Base-by-base conservation (phyloP, 2,113 vertebrate species). In the Sitta europaea region DNA sequence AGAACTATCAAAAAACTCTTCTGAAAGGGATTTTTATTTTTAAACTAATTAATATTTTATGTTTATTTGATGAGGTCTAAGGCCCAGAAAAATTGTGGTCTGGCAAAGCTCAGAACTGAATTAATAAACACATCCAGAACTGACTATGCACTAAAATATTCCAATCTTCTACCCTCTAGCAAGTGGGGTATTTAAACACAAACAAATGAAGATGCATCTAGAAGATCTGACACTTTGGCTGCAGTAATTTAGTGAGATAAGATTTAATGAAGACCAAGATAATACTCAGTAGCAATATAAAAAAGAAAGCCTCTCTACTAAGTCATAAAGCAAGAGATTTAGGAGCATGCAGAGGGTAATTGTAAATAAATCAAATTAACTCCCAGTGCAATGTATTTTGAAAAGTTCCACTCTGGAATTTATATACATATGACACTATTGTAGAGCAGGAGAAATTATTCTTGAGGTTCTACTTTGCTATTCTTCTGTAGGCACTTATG, bases 341-440 rank as follows among this genome's bases (percentile, higher is more conserved):
- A 97, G 81, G 74, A 92, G 80, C 58, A 89, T 31, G 27, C 36
- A 82, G 90, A 81, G 85, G 31, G 29, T 90, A 93, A 92, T 77
- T 93, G 81, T 73, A 87, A 95, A 94, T 94, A 97, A 92, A 95
- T 96, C 94, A 95, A 76, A 95, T 65, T 45, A 90, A 85, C 47
- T 75, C 70, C 38, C 50, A 62, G 24, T 43, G 87, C 47, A 90
- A 75, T 80, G 17, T 31, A 66, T 88, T 94, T 88, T 87, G 45
- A 88, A 82, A 96, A 91, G 74, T 94, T 90, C 31, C 38, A 14
- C 58, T 92, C 54, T 58, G 35, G 40, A 91, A 96, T 94, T 91
- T 91, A 94, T 88, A 58, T 58, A 54, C 24, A 43, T 62, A 36
- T 91, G 84, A 85, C 84, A 82, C 11, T 63, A 42, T 8, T 92